Base-by-base conservation (phyloP, 1,140 invertebrate genomes). In the Cydia amplana region DNA sequence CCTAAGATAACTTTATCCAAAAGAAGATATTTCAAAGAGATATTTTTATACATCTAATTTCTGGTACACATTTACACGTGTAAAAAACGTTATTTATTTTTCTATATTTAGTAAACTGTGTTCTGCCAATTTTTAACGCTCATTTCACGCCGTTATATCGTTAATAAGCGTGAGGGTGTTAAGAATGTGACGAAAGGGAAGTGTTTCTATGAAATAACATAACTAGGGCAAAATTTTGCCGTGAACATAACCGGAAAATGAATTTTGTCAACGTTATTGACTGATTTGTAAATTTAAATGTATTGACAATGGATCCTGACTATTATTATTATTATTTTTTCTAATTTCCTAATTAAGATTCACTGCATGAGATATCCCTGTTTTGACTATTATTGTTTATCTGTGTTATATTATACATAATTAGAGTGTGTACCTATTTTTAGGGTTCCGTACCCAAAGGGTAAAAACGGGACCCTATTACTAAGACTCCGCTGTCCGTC, bases 71-170 rank as follows among this genome's bases (percentile, higher is more conserved):
- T 60, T 60, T 60, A 60, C 55, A 60, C 55, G 55, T 60, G 55
- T 60, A n/a, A 60, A 60, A 60, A 60, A 60, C 20, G 6, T 23
- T 60, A 60, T 60, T 60, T 60, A 60, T 25, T 73, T 36, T 16
- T 28, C 0, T 63, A 23, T 7, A 5, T 14, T 16, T 77, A 76
- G 76, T 74, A 64, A 76, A 51, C 73, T 75, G 75, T 74, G 85
- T 84, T 82, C 80, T 80, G 86, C 75, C 83, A 87, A 89, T 89
- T 86, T 87, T 82, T 77, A 74, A 79, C 81, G 82, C 82, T 83
- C 85, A 86, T 87, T 88, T 86, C 77, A 83, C 79, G 85, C 80
- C 86, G 76, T 82, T 81, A 77, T 82, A 74, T 75, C 75, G 77
- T 51, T 85, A 87, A 89, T 83, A 74, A 76, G 79, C 83, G 80